phyloP scores from a whole-genome alignment of 2,888 invertebrate species.

The Pecten maximus region DNA sequence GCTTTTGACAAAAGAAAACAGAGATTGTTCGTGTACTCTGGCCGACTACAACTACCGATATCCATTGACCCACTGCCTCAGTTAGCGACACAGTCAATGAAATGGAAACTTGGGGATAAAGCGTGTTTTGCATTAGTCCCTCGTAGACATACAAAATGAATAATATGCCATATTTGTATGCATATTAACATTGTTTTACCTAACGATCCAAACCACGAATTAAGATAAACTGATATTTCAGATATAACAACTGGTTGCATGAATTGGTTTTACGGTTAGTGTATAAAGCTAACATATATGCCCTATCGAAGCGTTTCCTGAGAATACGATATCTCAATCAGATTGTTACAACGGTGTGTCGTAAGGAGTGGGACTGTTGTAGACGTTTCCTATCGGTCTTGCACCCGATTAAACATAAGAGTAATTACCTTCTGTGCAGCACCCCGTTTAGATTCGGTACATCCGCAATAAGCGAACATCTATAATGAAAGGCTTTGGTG shows the following conservation, averaged over 20 bases:
- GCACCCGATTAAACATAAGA: neutral
- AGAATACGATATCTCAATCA: neutral
- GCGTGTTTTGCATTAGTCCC: neutral
- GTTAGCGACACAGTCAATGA: neutral
- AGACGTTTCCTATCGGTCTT: neutral
- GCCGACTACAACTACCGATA: neutral
- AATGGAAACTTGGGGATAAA: neutral
- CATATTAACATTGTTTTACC: neutral
- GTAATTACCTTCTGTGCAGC: neutral
- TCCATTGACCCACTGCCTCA: neutral
- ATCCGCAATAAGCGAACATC: neutral
- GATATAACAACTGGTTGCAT: neutral
- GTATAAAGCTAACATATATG: neutral
- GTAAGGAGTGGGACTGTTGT: neutral
- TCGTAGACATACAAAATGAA: neutral
- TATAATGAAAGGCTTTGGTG: neutral
- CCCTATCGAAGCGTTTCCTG: neutral
- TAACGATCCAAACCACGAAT: neutral
- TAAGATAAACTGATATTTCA: neutral
- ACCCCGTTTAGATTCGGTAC: neutral
- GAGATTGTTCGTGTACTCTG: neutral
- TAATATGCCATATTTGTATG: neutral
- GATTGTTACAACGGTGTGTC: neutral
- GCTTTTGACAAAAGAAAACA: neutral
- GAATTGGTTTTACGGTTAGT: neutral